Conservation (phyloP, 2,888 invertebrate genomes). For the Amiota minor region DNA sequence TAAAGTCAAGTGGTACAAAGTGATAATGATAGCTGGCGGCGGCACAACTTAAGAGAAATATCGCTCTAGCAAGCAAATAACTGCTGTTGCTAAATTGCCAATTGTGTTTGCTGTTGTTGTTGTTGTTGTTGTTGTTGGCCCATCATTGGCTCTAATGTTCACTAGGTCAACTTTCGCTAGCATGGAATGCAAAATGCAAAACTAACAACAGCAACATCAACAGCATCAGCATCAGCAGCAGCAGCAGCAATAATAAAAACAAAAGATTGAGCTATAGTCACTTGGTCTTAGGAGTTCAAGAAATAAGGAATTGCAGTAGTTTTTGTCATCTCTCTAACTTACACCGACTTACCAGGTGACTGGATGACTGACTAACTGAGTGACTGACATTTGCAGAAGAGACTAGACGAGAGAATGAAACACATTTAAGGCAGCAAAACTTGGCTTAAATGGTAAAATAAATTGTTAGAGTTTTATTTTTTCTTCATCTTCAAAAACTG, state of each 20-base stretch:
- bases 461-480: slow-evolving; percentile 22
- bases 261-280: too few relatives aligned
- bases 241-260: too few relatives aligned
- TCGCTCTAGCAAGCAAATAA: background rate
- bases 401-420: background rate
- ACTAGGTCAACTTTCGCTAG: slow-evolving; percentile 72
- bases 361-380: slow-evolving; percentile 57
- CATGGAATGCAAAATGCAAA: slow-evolving; percentile 66
- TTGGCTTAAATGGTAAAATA: slow-evolving; percentile 23
- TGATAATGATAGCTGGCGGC: background rate
- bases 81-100: background rate
- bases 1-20: slow-evolving; percentile 42
- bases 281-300: too few relatives aligned
- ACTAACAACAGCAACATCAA: slow-evolving; percentile 37
- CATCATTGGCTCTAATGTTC: slow-evolving; percentile 29
- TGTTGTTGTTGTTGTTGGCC: slow-evolving; percentile 36
- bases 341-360: slow-evolving; percentile 47
- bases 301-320: slow-evolving; percentile 44
- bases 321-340: background rate
- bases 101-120: slow-evolving; percentile 11
- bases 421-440: slow-evolving; percentile 5
- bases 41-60: slow-evolving; percentile 1
- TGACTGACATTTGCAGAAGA: slow-evolving; percentile 59
- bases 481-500: background rate
- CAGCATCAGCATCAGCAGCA: background rate